Percentiles rank a stretch among this genome's conserved stretches.
phyloP scores from a whole-genome alignment of 2,797 vertebrate species.

The Paedocypris micromegethes region DNA sequence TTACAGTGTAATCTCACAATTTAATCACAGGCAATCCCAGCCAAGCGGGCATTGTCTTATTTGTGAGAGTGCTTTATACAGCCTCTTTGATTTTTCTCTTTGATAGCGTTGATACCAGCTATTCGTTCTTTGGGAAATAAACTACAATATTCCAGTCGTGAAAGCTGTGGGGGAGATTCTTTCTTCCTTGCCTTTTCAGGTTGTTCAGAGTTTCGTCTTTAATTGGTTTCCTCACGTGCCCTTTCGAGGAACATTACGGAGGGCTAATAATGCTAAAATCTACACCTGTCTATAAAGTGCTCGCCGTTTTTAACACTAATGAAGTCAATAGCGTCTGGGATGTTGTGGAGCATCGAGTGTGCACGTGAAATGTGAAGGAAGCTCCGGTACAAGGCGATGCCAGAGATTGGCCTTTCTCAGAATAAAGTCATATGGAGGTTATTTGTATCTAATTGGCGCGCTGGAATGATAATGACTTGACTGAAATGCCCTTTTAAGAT shows the following conservation, averaged over 20 bases:
- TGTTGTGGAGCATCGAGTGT: conserved; percentile 25
- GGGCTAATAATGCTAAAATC: conserved; percentile 75
- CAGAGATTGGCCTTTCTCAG: conserved; percentile 57
- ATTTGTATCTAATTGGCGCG: conserved; percentile 75
- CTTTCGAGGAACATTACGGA: conserved; percentile 72
- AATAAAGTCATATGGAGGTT: conserved; percentile 68
- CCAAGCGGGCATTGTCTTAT: conserved; percentile 46
- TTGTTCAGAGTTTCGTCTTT: conserved; percentile 53
- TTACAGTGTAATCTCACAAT: conserved; percentile 42
- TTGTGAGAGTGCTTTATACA: conserved; percentile 45
- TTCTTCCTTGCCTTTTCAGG: conserved; percentile 58
- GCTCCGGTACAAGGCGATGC: conserved; percentile 27
- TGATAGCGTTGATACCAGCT: conserved; percentile 45
- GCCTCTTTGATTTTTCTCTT: conserved; percentile 60
- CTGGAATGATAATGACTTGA: conserved; percentile 72
- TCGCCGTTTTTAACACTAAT: conserved; percentile 75
- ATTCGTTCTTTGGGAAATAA: conserved; percentile 32
- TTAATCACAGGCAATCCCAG: conserved; percentile 47
- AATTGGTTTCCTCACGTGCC: conserved; percentile 69
- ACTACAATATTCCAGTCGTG: conserved; percentile 49
- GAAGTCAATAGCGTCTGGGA: conserved; percentile 50
- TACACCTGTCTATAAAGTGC: conserved; percentile 72
- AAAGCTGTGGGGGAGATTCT: conserved; percentile 40
- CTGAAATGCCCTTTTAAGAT: conserved; percentile 69
- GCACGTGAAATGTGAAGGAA: conserved; percentile 50